These are phyloP conservation scores for Oncorhynchus mykiss DNA, from an alignment of 2,113 vertebrate genomes.

Conservation along the genomic window DNA sequence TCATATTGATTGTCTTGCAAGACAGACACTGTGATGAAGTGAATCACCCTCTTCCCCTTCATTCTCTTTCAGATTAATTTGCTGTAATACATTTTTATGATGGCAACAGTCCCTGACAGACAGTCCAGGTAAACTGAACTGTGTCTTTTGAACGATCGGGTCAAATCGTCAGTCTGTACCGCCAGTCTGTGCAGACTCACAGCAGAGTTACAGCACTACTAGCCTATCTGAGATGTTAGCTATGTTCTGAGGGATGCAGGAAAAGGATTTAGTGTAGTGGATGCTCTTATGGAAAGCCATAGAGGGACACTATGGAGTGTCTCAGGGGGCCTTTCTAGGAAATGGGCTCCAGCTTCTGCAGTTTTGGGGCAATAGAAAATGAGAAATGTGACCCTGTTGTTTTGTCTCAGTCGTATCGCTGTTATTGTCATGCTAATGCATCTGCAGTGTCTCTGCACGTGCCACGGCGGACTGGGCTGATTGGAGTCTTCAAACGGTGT, in stretches of 20 bases:
- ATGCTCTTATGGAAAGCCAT: slow-evolving; percentile 20
- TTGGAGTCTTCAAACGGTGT: slow-evolving; percentile 30
- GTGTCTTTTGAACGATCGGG: slow-evolving; percentile 43
- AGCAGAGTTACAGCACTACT: not conserved
- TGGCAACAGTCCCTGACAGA: not conserved
- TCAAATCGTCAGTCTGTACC: slow-evolving; percentile 37
- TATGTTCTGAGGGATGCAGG: slow-evolving; percentile 8
- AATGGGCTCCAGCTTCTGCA: slow-evolving; percentile 36
- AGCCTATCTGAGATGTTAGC: slow-evolving; percentile 17
- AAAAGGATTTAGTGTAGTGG: slow-evolving; percentile 20
- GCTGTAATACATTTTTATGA: slow-evolving; percentile 41
- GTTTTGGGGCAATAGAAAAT: slow-evolving; percentile 33
- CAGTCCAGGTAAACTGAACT: slow-evolving; percentile 30
- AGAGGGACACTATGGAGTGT: slow-evolving; percentile 18
- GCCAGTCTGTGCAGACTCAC: slow-evolving; percentile 40
- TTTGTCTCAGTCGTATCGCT: slow-evolving; percentile 20
- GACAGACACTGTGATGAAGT: slow-evolving; percentile 43
- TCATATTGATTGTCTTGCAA: slow-evolving; percentile 62
- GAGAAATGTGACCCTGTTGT: slow-evolving; percentile 37
- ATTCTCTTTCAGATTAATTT: slow-evolving; percentile 54
- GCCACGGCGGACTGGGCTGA: slow-evolving; percentile 33
- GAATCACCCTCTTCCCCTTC: slow-evolving; percentile 6
- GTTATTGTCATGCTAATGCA: slow-evolving; percentile 46
- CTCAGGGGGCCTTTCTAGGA: slow-evolving; percentile 37
- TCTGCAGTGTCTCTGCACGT: slow-evolving; percentile 18